Conservation (phyloP, 2,797 vertebrate species). For the Poeciliopsis paucimaculata region DNA sequence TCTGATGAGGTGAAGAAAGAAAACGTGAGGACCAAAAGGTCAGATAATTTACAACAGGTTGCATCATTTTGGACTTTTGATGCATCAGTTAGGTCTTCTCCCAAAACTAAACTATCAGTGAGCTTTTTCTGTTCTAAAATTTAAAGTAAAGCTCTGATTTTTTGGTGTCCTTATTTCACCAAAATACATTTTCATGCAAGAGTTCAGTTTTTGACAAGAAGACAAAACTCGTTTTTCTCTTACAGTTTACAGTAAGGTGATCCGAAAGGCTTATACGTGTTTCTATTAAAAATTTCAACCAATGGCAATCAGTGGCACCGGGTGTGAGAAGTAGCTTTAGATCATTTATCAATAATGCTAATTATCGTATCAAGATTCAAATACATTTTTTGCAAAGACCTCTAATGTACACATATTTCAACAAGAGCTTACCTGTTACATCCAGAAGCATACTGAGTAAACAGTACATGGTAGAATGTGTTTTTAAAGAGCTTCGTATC, state of each 20-base stretch:
- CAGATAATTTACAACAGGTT: slow-evolving; percentile 20
- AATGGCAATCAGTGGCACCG: not conserved
- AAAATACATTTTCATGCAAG: not conserved
- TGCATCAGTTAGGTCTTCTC: slow-evolving; percentile 17
- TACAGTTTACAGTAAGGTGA: not conserved
- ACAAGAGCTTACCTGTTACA: not conserved
- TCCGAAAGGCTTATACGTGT: not conserved
- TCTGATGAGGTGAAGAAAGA: not conserved
- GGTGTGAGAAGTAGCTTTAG: no score
- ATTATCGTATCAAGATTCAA: not conserved
- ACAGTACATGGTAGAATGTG: not conserved
- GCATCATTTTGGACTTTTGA: slow-evolving; percentile 34
- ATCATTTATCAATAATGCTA: not conserved
- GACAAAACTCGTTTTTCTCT: not conserved
- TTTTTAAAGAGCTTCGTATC: not conserved
- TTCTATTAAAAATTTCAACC: not conserved
- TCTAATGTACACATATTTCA: not conserved
- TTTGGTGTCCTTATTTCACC: not conserved
- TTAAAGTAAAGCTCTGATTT: slow-evolving; percentile 8
- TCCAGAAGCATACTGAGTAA: no score
- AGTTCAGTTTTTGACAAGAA: not conserved
- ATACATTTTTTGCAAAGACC: not conserved
- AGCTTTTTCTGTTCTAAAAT: slow-evolving; percentile 15
- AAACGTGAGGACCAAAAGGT: not conserved
- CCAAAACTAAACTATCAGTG: slow-evolving; percentile 13